Conservation (phyloP, 2,113 vertebrate species). For the Emydura subglobosa region DNA sequence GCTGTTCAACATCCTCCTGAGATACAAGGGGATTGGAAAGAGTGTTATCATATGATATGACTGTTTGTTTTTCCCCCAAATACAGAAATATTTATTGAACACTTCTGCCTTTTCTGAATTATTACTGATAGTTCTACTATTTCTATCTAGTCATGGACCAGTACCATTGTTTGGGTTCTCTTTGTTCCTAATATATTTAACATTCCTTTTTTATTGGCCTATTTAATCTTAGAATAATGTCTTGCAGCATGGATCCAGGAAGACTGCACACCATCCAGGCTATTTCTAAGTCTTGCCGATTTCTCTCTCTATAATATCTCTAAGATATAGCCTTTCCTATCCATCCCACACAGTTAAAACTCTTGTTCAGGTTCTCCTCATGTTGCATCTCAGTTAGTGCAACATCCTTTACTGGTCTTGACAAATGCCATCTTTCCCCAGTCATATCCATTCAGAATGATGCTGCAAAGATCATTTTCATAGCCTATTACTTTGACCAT, state of each 20-base stretch:
- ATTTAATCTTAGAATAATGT: neutral
- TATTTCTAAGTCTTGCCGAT: neutral
- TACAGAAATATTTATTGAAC: neutral
- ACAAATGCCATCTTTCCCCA: neutral
- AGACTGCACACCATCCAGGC: neutral
- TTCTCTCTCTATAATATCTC: neutral
- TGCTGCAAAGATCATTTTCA: neutral
- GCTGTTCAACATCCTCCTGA: neutral
- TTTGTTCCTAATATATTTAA: neutral
- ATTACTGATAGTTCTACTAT: neutral
- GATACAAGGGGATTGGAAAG: neutral
- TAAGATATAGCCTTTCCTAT: neutral
- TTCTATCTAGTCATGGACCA: neutral
- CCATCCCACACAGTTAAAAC: neutral
- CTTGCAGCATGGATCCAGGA: neutral
- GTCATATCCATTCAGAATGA: neutral
- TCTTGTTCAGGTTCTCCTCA: neutral
- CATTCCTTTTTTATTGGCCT: neutral
- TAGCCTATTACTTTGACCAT: neutral
- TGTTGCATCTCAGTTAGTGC: too few relatives aligned
- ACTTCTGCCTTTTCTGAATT: neutral
- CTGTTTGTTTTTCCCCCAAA: neutral
- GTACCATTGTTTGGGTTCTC: neutral
- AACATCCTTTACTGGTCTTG: neutral
- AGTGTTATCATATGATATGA: neutral